Percentiles rank a stretch among this genome's conserved stretches.
Evolutionary conservation across 2,888 invertebrate species (phyloP).

Genomic region (Leptopilina myrica): DNA sequence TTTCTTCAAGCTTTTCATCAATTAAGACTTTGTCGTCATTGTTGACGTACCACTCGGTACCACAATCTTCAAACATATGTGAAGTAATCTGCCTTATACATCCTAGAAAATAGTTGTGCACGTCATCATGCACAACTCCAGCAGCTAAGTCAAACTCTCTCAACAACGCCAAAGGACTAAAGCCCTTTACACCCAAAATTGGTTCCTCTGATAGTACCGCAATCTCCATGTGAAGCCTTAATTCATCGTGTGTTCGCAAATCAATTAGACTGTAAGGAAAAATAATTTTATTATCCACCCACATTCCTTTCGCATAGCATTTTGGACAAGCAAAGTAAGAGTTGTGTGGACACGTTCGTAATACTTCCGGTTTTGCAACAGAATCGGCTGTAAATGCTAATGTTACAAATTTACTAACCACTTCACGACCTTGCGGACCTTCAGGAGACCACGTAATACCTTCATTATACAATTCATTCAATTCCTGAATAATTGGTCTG

Average conservation of each 20-base stretch:
- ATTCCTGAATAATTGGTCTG: neutral
- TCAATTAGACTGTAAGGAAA: neutral
- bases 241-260: neutral
- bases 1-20: neutral
- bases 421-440: neutral
- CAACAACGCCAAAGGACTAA: neutral
- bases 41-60: neutral
- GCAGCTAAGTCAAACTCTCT: neutral
- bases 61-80: neutral
- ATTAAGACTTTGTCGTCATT: neutral
- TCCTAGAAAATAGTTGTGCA: neutral
- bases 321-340: slow-evolving; percentile 38
- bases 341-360: slow-evolving; percentile 47
- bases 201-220: neutral
- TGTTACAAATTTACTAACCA: slow-evolving; percentile 44
- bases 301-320: neutral
- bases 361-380: slow-evolving; percentile 32
- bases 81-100: no score
- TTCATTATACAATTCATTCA: slow-evolving; percentile 24
- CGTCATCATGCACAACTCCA: neutral
- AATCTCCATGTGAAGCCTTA: neutral
- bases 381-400: slow-evolving; percentile 42
- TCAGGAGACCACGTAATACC: slow-evolving; percentile 44
- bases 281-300: neutral
- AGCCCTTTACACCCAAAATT: neutral